phyloP scores from a whole-genome alignment of 2,888 invertebrate genomes.

The Tridacna gigas region DNA sequence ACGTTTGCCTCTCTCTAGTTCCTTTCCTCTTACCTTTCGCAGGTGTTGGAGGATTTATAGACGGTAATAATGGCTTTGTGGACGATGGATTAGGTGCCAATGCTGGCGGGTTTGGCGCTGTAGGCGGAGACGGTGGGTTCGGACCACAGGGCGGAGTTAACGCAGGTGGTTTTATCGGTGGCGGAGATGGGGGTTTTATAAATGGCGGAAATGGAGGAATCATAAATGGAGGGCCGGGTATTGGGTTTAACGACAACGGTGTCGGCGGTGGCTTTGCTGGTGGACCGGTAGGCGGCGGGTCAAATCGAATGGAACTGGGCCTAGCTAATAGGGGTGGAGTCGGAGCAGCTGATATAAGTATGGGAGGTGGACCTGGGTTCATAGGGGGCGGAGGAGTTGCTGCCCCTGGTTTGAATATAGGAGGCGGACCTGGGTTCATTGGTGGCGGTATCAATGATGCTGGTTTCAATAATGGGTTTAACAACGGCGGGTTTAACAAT shows the following conservation, averaged over 20 bases:
- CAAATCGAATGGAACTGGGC: not conserved
- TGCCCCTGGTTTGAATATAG: slow-evolving; percentile 1
- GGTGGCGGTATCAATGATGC: not conserved
- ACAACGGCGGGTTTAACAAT: slow-evolving; percentile 10
- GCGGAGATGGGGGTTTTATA: not conserved
- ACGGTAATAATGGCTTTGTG: slow-evolving; percentile 9
- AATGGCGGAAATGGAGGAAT: not conserved
- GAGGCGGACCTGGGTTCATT: not conserved
- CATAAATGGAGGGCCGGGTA: not conserved
- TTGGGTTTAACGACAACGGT: not conserved
- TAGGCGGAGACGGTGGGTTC: not conserved
- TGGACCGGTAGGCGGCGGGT: not conserved
- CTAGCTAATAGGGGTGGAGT: not conserved
- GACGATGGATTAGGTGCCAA: slow-evolving; percentile 3
- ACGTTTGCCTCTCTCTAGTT: not conserved
- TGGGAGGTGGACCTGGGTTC: slow-evolving; percentile 13
- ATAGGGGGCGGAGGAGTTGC: slow-evolving; percentile 9
- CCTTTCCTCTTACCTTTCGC: not conserved
- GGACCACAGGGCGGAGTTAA: not conserved
- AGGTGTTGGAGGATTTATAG: slow-evolving; percentile 19
- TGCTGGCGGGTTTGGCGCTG: not conserved
- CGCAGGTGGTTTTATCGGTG: not conserved
- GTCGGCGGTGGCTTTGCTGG: slow-evolving; percentile 9
- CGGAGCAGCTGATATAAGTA: not conserved
- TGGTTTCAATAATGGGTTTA: slow-evolving; percentile 1